These are phyloP conservation scores for Papilio helenus DNA, from an alignment of 1,140 invertebrate species.

Conservation along the genomic window DNA sequence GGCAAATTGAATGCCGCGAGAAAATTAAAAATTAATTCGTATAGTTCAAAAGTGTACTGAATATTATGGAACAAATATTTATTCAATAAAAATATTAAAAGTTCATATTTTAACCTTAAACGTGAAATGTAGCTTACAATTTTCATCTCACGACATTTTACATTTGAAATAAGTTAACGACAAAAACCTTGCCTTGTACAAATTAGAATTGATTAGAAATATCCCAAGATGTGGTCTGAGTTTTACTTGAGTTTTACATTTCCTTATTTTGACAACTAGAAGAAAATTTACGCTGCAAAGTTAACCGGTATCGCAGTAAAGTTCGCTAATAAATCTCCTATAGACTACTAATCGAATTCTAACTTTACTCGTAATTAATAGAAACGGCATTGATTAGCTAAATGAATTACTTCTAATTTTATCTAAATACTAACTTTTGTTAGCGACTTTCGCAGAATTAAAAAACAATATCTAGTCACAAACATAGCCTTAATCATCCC, in stretches of 20 bases:
- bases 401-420: slow-evolving; percentile 16
- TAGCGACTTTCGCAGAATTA: not conserved
- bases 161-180: too few species aligned
- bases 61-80: not conserved
- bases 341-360: slow-evolving; percentile 21
- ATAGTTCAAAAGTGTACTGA: not conserved
- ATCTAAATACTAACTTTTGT: not conserved
- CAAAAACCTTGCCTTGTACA: not conserved
- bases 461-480: too few species aligned
- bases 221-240: not conserved
- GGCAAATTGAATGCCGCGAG: not conserved
- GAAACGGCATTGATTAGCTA: not conserved
- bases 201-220: not conserved
- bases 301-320: not conserved
- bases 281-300: not conserved
- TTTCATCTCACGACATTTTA: too few species aligned
- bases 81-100: not conserved
- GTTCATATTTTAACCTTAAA: too few species aligned
- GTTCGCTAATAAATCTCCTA: slow-evolving; percentile 10
- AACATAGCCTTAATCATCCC: too few species aligned
- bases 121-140: too few species aligned
- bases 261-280: not conserved
- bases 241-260: not conserved
- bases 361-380: slow-evolving; percentile 31
- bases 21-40: slow-evolving; percentile 8